These are phyloP conservation scores for Zaprionus davidi DNA, from an alignment of 1,140 invertebrate genomes.

Conservation along the genomic window DNA sequence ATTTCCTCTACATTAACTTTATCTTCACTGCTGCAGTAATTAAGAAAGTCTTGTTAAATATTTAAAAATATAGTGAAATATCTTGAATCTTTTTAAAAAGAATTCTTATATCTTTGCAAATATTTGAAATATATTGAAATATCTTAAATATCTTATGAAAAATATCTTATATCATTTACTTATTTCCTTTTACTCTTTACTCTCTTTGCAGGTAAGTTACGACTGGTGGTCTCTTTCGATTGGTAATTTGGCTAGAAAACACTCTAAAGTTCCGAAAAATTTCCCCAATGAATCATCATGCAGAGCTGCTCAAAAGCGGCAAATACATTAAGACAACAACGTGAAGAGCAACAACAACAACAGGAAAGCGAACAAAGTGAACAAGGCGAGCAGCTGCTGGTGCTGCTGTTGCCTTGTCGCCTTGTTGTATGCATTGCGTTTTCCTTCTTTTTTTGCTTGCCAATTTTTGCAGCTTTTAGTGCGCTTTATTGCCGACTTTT, in stretches of 20 bases:
- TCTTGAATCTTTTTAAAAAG: too few relatives aligned
- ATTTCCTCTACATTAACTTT: neutral
- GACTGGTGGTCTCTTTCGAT: neutral
- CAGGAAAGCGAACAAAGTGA: slow-evolving; percentile 2
- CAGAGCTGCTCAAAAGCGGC: slow-evolving; percentile 40
- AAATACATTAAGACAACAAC: slow-evolving; percentile 41
- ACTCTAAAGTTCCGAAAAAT: slow-evolving; percentile 9
- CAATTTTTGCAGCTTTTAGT: slow-evolving; percentile 48
- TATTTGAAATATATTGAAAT: neutral
- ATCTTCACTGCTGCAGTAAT: neutral
- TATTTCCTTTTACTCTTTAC: slow-evolving; percentile 26
- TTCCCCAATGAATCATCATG: slow-evolving; percentile 48
- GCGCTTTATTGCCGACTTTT: slow-evolving; percentile 29
- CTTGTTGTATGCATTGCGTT: slow-evolving; percentile 42
- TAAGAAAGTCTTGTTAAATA: too few relatives aligned
- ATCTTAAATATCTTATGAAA: neutral
- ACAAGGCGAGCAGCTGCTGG: slow-evolving; percentile 6
- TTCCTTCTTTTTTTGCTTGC: slow-evolving; percentile 12
- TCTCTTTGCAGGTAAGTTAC: slow-evolving; percentile 56
- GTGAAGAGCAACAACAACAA: slow-evolving; percentile 6
- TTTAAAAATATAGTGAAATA: too few relatives aligned
- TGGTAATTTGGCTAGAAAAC: slow-evolving; percentile 20
- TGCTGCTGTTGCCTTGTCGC: slow-evolving; percentile 23
- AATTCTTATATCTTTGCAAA: neutral
- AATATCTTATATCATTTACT: slow-evolving; percentile 25